Evolutionary conservation across 2,888 invertebrate species (phyloP).

Genomic region (Acleris laterana): DNA sequence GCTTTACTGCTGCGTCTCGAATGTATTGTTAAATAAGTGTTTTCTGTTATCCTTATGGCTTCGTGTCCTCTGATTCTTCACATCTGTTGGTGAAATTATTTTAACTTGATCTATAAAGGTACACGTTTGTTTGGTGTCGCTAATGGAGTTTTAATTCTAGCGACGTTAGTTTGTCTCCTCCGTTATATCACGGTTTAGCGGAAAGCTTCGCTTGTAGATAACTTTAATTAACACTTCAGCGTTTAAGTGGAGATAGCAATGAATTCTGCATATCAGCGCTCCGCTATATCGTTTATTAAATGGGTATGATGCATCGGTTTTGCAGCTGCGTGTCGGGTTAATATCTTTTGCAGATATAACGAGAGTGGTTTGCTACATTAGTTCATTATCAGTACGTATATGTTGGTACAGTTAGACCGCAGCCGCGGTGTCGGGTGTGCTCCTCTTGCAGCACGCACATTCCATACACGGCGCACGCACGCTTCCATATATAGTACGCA

Average conservation of each 20-base stretch:
- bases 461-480: conserved; percentile 45
- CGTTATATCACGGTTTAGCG: conserved; percentile 47
- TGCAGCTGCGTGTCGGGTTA: conserved; percentile 44
- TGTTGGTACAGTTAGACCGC: conserved; percentile 60
- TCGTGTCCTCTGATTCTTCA: conserved; percentile 40
- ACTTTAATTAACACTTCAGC: conserved; percentile 68
- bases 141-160: conserved; percentile 52
- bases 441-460: no score
- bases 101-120: conserved; percentile 25
- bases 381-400: conserved; percentile 28
- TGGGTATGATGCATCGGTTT: conserved; percentile 43
- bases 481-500: conserved; percentile 35
- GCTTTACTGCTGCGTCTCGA: conserved; percentile 4
- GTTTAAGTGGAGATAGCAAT: conserved; percentile 49
- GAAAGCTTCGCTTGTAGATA: conserved; percentile 54
- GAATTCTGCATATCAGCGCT: conserved; percentile 45
- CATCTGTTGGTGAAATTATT: conserved; percentile 37
- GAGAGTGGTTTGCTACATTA: conserved; percentile 46
- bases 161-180: conserved; percentile 13
- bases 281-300: conserved; percentile 36
- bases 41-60: conserved; percentile 51
- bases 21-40: conserved; percentile 43
- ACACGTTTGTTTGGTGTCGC: conserved; percentile 68
- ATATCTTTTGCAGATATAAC: conserved; percentile 52
- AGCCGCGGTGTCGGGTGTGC: conserved; percentile 57